These are phyloP conservation scores for Latrodectus geometricus DNA, from an alignment of 1,140 invertebrate species.

Conservation along the genomic window DNA sequence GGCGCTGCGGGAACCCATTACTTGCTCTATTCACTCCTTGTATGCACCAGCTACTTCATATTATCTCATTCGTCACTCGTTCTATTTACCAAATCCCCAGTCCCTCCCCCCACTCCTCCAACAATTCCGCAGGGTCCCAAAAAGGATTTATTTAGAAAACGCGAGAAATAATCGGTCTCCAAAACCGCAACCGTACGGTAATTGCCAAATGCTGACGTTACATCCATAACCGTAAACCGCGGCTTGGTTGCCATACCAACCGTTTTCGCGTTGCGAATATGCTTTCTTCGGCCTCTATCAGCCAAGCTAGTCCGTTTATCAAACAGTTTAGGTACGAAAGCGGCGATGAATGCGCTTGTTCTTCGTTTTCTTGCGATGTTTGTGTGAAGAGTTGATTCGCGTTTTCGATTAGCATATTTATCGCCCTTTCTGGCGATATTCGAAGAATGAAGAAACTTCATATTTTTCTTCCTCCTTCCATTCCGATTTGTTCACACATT, in stretches of 20 bases:
- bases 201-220: constrained; percentile 62
- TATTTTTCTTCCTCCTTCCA: neutral
- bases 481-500: neutral
- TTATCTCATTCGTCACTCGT: constrained; percentile 62
- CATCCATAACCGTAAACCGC: constrained; percentile 61
- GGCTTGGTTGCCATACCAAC: constrained; percentile 45
- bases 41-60: constrained; percentile 46
- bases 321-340: constrained; percentile 48
- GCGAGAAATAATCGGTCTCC: constrained; percentile 62
- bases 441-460: neutral
- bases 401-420: neutral
- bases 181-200: constrained; percentile 60
- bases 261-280: neutral
- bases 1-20: constrained; percentile 56
- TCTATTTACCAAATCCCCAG: constrained; percentile 53
- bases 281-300: constrained; percentile 45
- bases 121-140: constrained; percentile 53
- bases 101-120: neutral
- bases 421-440: constrained; percentile 11
- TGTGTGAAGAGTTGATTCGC: constrained; percentile 39
- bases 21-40: constrained; percentile 57
- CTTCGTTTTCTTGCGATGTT: constrained; percentile 41
- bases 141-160: constrained; percentile 62
- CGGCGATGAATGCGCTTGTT: constrained; percentile 17
- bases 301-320: constrained; percentile 55